phyloP scores from a whole-genome alignment of 2,888 invertebrate genomes.

The Cerceris ruficornis region DNA sequence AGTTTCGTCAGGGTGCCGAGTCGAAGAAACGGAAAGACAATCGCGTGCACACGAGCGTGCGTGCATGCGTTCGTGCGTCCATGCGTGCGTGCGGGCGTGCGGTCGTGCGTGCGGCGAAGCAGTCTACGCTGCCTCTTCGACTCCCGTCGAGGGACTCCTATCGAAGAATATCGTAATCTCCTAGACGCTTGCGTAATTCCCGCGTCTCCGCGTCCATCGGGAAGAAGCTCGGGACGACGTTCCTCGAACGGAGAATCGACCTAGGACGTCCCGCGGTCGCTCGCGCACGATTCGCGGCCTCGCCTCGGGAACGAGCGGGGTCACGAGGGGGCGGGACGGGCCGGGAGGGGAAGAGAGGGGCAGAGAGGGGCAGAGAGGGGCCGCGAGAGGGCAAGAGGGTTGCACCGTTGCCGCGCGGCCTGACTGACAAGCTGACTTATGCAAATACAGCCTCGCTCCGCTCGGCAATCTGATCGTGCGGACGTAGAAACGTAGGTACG shows the following conservation, averaged over 20 bases:
- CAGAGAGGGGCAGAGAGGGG: conserved; percentile 48
- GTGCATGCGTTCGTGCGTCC: conserved; percentile 3
- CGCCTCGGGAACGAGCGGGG: no score
- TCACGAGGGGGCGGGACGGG: conserved; percentile 40
- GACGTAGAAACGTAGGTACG: conserved; percentile 43
- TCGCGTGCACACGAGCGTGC: conserved; percentile 41
- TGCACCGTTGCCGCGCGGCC: conserved; percentile 79
- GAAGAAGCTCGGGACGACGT: conserved; percentile 13
- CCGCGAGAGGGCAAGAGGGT: conserved; percentile 72
- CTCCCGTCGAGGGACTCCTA: conserved; percentile 75
- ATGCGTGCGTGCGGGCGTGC: conserved; percentile 49
- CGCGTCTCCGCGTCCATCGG: conserved; percentile 76
- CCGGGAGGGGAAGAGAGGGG: conserved; percentile 38
- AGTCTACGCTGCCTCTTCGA: conserved; percentile 60
- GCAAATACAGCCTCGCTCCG: conserved; percentile 77
- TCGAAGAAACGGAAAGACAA: conserved; percentile 57
- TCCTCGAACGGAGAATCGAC: conserved; percentile 27
- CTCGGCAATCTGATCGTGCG: conserved; percentile 68
- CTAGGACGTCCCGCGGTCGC: not conserved
- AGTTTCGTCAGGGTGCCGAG: conserved; percentile 7
- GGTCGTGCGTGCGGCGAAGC: conserved; percentile 46
- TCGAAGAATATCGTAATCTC: conserved; percentile 76
- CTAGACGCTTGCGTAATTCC: conserved; percentile 76
- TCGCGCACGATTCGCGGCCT: no score
- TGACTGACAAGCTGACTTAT: conserved; percentile 82